Evolutionary conservation across 30 jellyfish, hydroid and myxozoan species (phyloP), one percentile per base, ranked within the genome.

Genomic region (Aurelia aurita): DNA sequence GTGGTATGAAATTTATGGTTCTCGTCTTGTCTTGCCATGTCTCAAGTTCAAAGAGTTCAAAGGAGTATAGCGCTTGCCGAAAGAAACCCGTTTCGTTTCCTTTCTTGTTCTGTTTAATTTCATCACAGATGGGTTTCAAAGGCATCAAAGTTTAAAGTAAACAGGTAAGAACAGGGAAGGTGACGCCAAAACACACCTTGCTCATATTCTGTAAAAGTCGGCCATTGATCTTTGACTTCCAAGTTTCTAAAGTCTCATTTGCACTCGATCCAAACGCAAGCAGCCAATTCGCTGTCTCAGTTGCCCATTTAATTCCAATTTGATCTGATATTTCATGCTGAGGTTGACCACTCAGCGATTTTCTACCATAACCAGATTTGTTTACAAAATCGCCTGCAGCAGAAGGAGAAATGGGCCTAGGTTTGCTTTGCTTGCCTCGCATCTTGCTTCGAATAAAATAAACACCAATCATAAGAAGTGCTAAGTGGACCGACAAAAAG

Each of bases 181-280:
- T 39, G 51, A 39, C n/a, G 51, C 15, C 51, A 8, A 39, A 39
- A 39, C 51, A 39, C 51, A 77, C 88, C 76, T 77, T 26, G 6
- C 43, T 58, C 34, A 51, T 34, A 49, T 62, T 58, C 19, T 62
- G 77, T 27, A 77, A 35, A 39, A 77, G 66, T 43, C 88, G 78
- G 14, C 67, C 88, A 47, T 77, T 77, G 79, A 60, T 77, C 69
- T 77, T 77, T 3, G 79, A 59, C 69, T 46, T 77, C 88, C 88
- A 77, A 12, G 88, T 63, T 25, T 77, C 71, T 15, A 61, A 22
- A 3, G 79, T 27, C 20, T 77, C 79, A 45, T 19, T 61, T 13
- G 34, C 79, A 34, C 14, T 51, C 13, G 54, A 29, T 14, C 57
- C 15, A 61, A 58, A 23, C 5, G 25, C 4, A 22, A 77, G 69